Percentiles rank a stretch among this genome's conserved stretches.
Evolutionary conservation across 2,888 invertebrate species (phyloP).

Genomic region (Cecidostiba fungosa): DNA sequence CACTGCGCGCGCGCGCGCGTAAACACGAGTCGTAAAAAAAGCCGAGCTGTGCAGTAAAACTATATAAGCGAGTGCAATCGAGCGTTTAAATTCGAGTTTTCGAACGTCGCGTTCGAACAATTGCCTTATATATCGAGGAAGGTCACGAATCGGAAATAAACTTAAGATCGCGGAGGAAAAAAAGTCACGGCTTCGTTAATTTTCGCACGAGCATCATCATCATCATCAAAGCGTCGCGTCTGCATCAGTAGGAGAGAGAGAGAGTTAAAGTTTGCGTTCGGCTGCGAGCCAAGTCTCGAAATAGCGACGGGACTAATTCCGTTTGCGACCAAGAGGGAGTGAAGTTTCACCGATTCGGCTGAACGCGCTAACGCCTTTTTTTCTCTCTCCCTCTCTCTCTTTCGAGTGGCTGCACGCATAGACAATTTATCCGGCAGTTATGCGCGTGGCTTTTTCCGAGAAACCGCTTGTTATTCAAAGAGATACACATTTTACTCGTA

Average conservation of each 20-base stretch:
- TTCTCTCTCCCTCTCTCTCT: background rate
- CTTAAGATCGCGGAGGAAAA: background rate
- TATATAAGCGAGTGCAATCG: background rate
- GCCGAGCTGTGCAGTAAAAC: background rate
- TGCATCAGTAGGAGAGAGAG: background rate
- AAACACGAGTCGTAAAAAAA: background rate
- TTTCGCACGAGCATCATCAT: background rate
- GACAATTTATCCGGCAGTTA: constrained; percentile 2
- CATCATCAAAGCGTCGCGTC: constrained; percentile 14
- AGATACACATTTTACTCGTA: background rate
- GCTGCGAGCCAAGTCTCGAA: constrained; percentile 45
- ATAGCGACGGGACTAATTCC: constrained; percentile 52
- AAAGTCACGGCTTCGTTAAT: constrained; percentile 15
- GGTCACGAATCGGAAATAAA: background rate
- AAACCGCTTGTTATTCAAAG: background rate
- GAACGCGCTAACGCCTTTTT: constrained; percentile 1
- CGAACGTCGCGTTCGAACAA: background rate
- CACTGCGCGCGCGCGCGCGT: background rate
- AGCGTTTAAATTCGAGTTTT: constrained; percentile 2
- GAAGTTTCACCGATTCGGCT: constrained; percentile 6
- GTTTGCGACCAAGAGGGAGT: constrained; percentile 20
- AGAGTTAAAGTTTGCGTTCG: constrained; percentile 4
- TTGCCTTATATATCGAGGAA: background rate
- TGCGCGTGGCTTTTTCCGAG: background rate
- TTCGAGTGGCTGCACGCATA: background rate